These are phyloP conservation scores for Pocota personata DNA, from an alignment of 2,888 invertebrate species.

Conservation along the genomic window DNA sequence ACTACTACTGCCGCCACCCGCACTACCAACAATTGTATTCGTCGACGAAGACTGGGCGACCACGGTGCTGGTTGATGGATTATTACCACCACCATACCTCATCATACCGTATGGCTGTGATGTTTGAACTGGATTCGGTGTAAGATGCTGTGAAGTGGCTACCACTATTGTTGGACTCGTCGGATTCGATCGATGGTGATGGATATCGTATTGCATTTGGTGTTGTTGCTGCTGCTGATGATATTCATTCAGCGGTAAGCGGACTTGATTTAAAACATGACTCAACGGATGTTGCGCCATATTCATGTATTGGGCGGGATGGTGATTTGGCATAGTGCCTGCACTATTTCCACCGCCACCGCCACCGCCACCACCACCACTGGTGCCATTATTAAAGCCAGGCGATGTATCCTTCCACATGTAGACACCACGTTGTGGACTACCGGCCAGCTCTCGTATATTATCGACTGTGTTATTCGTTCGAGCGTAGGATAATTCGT, in stretches of 20 bases:
- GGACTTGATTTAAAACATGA: conserved; percentile 80
- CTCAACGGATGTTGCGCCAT: conserved; percentile 79
- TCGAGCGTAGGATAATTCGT: conserved; percentile 86
- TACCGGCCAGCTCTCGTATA: conserved; percentile 93
- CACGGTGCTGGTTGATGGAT: conserved; percentile 67
- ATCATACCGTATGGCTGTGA: conserved; percentile 80
- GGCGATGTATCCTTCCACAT: conserved; percentile 92
- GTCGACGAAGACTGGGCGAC: conserved; percentile 67
- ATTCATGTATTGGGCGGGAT: conserved; percentile 79
- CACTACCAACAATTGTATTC: conserved; percentile 74
- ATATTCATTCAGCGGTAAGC: conserved; percentile 77
- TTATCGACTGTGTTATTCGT: conserved; percentile 92
- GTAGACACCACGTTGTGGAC: conserved; percentile 92
- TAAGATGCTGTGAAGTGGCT: conserved; percentile 79
- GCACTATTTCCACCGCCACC: conserved; percentile 79
- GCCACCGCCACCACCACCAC: conserved; percentile 72
- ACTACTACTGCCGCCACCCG: conserved; percentile 56
- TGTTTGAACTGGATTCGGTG: conserved; percentile 76
- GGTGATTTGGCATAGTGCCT: conserved; percentile 80
- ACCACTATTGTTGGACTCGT: conserved; percentile 87
- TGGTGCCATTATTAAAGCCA: conserved; percentile 82
- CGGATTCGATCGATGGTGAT: conserved; percentile 88
- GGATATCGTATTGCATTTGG: conserved; percentile 82
- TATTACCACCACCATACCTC: conserved; percentile 78
- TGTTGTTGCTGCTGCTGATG: conserved; percentile 81